Conservation (phyloP, 1,140 invertebrate species). For the Leptinotarsa undecemlineata region DNA sequence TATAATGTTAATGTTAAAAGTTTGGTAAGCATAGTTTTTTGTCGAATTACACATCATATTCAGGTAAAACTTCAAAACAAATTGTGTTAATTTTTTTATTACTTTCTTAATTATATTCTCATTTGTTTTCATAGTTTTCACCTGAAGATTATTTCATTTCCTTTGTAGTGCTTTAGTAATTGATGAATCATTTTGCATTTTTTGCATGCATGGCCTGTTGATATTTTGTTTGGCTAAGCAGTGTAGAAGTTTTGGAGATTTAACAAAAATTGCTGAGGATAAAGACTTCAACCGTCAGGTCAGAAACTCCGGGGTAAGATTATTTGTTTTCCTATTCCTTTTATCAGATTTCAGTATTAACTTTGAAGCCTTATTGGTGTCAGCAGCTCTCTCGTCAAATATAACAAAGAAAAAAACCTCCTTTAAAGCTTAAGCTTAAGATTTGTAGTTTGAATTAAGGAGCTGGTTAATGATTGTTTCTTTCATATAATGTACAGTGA, state of each 20-base stretch:
- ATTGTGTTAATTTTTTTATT: neutral
- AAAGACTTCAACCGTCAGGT: slow-evolving; percentile 38
- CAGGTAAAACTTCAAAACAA: neutral
- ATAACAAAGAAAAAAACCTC: neutral
- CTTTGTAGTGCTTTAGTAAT: slow-evolving; percentile 12
- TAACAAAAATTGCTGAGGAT: slow-evolving; percentile 61
- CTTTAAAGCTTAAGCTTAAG: too few species aligned
- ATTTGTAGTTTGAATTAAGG: neutral
- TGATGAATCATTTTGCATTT: slow-evolving; percentile 30
- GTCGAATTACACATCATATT: neutral
- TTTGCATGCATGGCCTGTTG: slow-evolving; percentile 30
- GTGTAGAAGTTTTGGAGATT: slow-evolving; percentile 67
- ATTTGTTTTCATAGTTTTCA: slow-evolving; percentile 2
- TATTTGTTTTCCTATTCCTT: neutral
- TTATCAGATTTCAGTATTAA: neutral
- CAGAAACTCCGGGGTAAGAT: slow-evolving; percentile 26
- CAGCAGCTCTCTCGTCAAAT: neutral
- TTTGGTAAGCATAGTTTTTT: slow-evolving; percentile 48
- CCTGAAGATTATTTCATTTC: slow-evolving; percentile 10
- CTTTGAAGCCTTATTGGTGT: neutral
- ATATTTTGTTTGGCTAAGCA: slow-evolving; percentile 52
- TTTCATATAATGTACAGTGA: too few species aligned
- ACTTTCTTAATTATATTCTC: neutral
- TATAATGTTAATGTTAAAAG: slow-evolving; percentile 63
- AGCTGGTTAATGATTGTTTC: too few species aligned